These are phyloP conservation scores for Chaitophorus viminalis DNA, from an alignment of 2,888 invertebrate species.

Conservation along the genomic window DNA sequence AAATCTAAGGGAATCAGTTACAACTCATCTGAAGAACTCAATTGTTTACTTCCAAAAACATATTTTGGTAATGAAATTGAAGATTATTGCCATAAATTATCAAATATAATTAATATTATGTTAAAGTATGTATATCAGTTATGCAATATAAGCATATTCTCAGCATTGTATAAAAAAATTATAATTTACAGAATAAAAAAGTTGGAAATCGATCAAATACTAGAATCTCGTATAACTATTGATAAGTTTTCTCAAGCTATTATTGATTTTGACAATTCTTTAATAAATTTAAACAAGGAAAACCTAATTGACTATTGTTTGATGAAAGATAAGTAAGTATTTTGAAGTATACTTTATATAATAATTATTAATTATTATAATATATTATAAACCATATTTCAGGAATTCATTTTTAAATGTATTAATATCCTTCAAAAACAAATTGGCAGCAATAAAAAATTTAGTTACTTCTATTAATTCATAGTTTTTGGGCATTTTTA, in stretches of 20 bases:
- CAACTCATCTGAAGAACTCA: too few species aligned
- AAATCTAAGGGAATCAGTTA: not conserved
- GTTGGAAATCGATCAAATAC: conserved; percentile 7
- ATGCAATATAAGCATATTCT: not conserved
- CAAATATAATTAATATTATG: conserved; percentile 37
- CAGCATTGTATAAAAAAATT: not conserved
- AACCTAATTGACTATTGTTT: conserved; percentile 20
- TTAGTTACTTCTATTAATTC: not conserved
- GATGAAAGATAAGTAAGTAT: conserved; percentile 41
- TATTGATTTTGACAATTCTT: not conserved
- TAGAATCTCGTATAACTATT: conserved; percentile 14
- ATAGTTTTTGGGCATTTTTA: not conserved
- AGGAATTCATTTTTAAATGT: conserved; percentile 35
- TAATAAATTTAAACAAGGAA: not conserved
- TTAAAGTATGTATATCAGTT: conserved; percentile 17
- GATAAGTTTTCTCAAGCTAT: conserved; percentile 32
- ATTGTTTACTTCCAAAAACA: not conserved
- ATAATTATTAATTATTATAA: not conserved
- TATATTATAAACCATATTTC: not conserved
- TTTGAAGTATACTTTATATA: not conserved
- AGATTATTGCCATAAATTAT: conserved; percentile 22
- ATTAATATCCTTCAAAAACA: conserved; percentile 38
- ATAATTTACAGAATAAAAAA: conserved; percentile 29
- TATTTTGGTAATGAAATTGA: not conserved
- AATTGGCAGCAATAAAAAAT: conserved; percentile 40